phyloP scores from a whole-genome alignment of 2,797 vertebrate genomes.

The Neosilurus hyrtlii region DNA sequence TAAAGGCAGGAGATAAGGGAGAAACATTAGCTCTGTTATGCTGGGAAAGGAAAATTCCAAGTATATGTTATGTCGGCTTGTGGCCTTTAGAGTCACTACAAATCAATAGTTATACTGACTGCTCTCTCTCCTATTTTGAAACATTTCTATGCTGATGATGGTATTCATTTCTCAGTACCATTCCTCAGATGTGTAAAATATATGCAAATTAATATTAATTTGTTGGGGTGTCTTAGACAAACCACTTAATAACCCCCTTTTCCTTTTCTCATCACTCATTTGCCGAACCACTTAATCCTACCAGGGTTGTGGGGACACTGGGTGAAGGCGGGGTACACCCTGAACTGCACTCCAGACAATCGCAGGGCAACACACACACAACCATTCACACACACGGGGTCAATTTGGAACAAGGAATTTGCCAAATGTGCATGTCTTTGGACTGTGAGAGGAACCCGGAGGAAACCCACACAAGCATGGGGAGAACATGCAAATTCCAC shows the following conservation, averaged over 20 bases:
- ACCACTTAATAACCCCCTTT: background rate
- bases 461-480: no score
- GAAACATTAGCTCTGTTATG: background rate
- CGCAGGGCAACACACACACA: no score
- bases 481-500: no score
- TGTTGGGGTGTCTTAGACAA: background rate
- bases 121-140: background rate
- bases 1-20: background rate
- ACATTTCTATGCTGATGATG: background rate
- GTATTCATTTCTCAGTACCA: background rate
- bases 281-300: no score
- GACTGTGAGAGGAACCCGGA: no score
- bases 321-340: no score
- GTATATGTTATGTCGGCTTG: background rate
- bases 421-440: no score
- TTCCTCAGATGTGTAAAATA: background rate
- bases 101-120: background rate
- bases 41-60: background rate
- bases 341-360: no score
- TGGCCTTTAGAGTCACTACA: background rate
- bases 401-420: no score
- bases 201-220: background rate
- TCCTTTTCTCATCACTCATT: no score
- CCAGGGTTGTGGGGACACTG: no score
- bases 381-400: no score